Conservation (phyloP, 2,113 vertebrate genomes). For the Gambusia holbrooki region DNA sequence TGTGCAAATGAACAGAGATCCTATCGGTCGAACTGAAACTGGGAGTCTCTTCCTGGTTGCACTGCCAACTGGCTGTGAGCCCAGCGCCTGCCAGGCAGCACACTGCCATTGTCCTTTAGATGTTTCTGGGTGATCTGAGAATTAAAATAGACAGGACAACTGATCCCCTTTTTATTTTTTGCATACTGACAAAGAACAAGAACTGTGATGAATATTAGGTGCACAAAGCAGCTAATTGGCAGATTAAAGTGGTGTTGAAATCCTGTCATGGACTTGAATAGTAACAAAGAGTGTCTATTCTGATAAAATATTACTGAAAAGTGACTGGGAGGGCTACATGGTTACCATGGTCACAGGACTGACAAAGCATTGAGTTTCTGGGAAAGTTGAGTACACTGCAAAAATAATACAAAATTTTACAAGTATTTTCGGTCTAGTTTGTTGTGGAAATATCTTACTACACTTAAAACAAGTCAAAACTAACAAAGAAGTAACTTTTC, state of each 20-base stretch:
- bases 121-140: slow-evolving; percentile 72
- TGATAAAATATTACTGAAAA: slow-evolving; percentile 28
- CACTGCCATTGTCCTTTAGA: slow-evolving; percentile 74
- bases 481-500: too few species aligned
- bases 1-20: slow-evolving; percentile 30
- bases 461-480: too few species aligned
- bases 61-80: slow-evolving; percentile 75
- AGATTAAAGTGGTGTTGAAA: slow-evolving; percentile 27
- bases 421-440: too few species aligned
- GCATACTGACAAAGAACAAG: slow-evolving; percentile 36
- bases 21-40: slow-evolving; percentile 48
- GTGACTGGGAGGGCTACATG: slow-evolving; percentile 23
- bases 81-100: slow-evolving; percentile 74
- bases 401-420: too few species aligned
- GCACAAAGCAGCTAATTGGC: slow-evolving; percentile 16
- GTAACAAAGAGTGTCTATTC: background rate
- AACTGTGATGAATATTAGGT: slow-evolving; percentile 7
- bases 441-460: too few species aligned
- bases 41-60: slow-evolving; percentile 55
- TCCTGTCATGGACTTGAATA: background rate
- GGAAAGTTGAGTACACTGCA: background rate
- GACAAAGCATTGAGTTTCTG: slow-evolving; percentile 12
- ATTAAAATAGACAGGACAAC: slow-evolving; percentile 67
- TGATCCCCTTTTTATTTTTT: slow-evolving; percentile 40
- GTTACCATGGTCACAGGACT: slow-evolving; percentile 17